Base-by-base conservation (phyloP, 2,113 vertebrate genomes). In the Tricholaema leucomelas region DNA sequence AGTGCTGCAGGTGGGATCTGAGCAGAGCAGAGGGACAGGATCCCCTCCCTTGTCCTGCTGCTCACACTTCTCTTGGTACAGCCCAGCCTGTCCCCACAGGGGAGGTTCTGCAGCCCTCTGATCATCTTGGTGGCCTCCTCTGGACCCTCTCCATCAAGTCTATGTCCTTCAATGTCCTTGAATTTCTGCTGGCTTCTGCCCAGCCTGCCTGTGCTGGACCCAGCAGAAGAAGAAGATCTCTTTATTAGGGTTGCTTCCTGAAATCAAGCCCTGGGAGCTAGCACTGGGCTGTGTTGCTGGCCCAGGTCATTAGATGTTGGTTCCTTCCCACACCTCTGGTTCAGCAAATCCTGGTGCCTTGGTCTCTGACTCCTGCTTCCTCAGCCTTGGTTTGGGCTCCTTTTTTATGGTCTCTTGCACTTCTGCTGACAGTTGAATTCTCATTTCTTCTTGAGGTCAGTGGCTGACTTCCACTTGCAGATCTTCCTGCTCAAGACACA, bases 181-280 rank as follows among this genome's bases (percentile, higher is more conserved):
- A 52, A n/a, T 80, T 92, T 73, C 1, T 0, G 64, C 42, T 80
- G 0, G 0, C 44, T 40, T 56, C 65, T 60, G 67, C 50, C 76
- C 88, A 65, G 87, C n/a, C 55, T 38, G 81, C 44, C 90, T 31
- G 54, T 0, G 3, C 75, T 6, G 74, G 0, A 0, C 52, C 0
- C 5, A 44, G 48, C 2, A 4, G 64, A 88, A 91, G 65, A 73
- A 88, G 59, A 88, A 52, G 73, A 84, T 95, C 92, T 93, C 95
- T 96, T 93, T 92, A 88, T 95, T 94, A 95, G 94, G 94, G 91
- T 71, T 95, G 92, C 95, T 95, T 94, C 94, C 91, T 94, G 95
- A 95, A 95, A 93, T 96, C 91, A 96, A 95, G 88, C 86, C 88
- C 69, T 55, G 3, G 18, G 76, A 83, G 83, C 5, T 17, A 50